Evolutionary conservation across 2,797 vertebrate species (phyloP), one percentile per base, ranked within the genome.

Genomic region (Smutsia gigantea): DNA sequence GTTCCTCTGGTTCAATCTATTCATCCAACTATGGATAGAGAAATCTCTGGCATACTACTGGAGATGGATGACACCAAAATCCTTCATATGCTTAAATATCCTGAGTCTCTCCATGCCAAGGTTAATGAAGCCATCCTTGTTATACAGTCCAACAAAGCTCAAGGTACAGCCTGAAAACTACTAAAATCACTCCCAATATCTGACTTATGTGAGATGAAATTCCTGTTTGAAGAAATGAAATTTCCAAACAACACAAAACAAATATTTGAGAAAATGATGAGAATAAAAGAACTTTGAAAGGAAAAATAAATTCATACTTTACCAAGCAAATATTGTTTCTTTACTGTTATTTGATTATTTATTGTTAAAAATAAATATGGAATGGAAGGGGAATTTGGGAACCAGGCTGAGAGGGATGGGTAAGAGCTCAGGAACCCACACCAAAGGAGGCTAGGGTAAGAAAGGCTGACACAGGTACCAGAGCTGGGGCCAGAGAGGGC

Each of bases 1-100:
- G 18, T 71, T 57, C 34, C 51, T 64, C 57, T 68, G 7, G 8
- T 66, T 55, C 61, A 66, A 25, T 78, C 61, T 6, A 55, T 66
- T 42, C 61, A 42, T 14, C 72, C 27, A 25, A 23, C 46, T 77
- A 27, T 31, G 7, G 34, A 17, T 23, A 13, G 59, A 99, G 98
- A 99, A 99, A 98, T 99, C 99, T 59, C 99, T 99, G 98, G 99
- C 84, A 34, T 99, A 89, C 99, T 96, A 12, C 46, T 82, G 98
- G 99, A 99, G 98, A 99, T 99, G 42, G 99, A 99, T 97, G 99
- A 99, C 98, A 99, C 99, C 0, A 99, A 99, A 98, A 98, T 99
- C 69, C 99, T 99, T 87, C 99, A 99, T 97, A 99, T 99, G 99
- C 99, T 99, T 0, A 99, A 99, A 98, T 99, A 99, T 89, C 99